phyloP scores from a whole-genome alignment of 2,797 vertebrate genomes.

The Todus mexicanus region DNA sequence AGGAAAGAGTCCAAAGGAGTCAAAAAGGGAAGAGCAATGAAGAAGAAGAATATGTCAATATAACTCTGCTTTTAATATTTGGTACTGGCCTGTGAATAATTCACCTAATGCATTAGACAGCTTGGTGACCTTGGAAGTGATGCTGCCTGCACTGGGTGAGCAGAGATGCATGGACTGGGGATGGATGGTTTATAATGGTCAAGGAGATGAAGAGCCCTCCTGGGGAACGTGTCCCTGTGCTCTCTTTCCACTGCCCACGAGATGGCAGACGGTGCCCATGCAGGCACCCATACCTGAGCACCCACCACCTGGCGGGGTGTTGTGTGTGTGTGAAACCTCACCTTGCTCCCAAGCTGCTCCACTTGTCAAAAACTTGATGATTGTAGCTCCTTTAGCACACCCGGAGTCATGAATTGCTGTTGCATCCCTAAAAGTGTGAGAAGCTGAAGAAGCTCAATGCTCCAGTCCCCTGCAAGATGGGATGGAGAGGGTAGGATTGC shows the following conservation, averaged over 20 bases:
- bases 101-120: background rate
- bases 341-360: accelerated
- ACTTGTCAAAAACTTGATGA: accelerated
- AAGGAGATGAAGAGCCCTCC: background rate
- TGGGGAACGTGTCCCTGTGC: background rate
- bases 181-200: background rate
- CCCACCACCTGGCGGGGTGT: background rate
- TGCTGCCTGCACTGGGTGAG: background rate
- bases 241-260: conserved; percentile 35
- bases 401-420: accelerated
- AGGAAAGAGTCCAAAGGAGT: background rate
- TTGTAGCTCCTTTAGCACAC: accelerated
- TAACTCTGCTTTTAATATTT: conserved; percentile 28
- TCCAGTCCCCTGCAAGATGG: background rate
- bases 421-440: background rate
- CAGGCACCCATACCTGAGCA: background rate
- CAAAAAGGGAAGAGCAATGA: background rate
- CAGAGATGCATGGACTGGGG: background rate
- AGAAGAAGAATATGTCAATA: background rate
- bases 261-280: conserved; percentile 62
- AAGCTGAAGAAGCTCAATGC: background rate
- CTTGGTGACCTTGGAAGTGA: background rate
- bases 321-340: background rate
- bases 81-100: background rate
- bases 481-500: background rate